Conservation (phyloP, 2,113 vertebrate species). For the Lophotis ruficrista region DNA sequence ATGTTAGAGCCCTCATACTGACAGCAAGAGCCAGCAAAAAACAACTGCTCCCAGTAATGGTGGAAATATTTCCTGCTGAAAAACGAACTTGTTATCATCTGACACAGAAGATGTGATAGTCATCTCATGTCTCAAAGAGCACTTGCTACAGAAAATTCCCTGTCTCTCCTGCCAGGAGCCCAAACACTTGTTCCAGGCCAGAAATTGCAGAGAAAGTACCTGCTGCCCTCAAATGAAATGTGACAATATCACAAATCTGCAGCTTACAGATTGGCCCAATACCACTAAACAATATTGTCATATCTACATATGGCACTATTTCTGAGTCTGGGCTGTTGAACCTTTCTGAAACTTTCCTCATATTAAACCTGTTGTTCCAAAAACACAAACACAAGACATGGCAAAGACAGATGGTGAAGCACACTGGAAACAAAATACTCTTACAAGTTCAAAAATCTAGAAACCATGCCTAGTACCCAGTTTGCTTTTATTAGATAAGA, state of each 20-base stretch:
- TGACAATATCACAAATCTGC: background rate
- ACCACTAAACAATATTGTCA: background rate
- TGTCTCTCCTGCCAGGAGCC: background rate
- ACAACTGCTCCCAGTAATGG: background rate
- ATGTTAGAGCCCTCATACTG: background rate
- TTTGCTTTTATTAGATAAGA: background rate
- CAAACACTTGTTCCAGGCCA: background rate
- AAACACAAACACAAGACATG: background rate
- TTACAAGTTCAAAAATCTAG: background rate
- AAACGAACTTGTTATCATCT: conserved; percentile 26
- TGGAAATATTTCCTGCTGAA: conserved; percentile 13
- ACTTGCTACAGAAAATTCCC: background rate
- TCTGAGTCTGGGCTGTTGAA: background rate
- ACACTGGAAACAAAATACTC: background rate
- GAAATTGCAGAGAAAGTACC: background rate
- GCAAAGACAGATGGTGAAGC: background rate
- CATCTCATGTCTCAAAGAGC: background rate
- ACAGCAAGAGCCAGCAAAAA: background rate
- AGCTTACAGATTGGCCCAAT: background rate
- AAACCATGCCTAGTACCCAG: background rate
- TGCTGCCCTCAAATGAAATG: background rate
- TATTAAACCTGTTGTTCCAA: background rate
- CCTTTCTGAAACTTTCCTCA: background rate
- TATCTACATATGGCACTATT: background rate
- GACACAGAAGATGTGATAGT: background rate